These are phyloP conservation scores for Cerastis leucographa DNA, from an alignment of 2,888 invertebrate species.

Conservation along the genomic window DNA sequence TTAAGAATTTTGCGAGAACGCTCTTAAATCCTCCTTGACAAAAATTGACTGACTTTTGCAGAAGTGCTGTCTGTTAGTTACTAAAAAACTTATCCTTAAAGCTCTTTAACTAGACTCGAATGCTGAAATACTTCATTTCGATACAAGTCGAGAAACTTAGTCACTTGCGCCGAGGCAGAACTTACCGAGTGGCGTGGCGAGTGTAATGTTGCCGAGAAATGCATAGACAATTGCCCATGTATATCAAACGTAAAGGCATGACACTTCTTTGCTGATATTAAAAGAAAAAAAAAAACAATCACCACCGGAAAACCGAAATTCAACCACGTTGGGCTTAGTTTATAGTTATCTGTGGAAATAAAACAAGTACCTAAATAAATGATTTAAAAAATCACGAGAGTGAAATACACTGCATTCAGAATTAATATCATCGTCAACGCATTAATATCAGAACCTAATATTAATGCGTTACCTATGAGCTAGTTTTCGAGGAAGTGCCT, in stretches of 20 bases:
- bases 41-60: not conserved
- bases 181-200: no score
- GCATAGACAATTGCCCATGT: not conserved
- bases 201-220: not conserved
- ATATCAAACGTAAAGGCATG: no score
- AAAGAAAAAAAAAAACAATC: not conserved
- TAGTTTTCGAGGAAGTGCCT: not conserved
- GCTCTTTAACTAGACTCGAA: not conserved
- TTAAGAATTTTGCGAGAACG: no score
- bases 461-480: not conserved
- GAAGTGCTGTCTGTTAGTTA: not conserved
- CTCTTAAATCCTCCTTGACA: no score
- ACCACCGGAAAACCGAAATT: no score
- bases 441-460: no score
- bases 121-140: not conserved
- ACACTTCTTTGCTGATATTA: no score
- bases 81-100: not conserved
- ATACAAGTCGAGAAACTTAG: not conserved
- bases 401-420: not conserved
- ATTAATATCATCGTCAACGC: no score
- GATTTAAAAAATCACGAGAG: not conserved
- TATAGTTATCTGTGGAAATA: not conserved
- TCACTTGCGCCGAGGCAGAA: not conserved
- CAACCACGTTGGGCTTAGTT: not conserved
- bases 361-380: not conserved